Evolutionary conservation across 2,113 vertebrate genomes (phyloP).

Genomic region (Cyprinodon variegatus): DNA sequence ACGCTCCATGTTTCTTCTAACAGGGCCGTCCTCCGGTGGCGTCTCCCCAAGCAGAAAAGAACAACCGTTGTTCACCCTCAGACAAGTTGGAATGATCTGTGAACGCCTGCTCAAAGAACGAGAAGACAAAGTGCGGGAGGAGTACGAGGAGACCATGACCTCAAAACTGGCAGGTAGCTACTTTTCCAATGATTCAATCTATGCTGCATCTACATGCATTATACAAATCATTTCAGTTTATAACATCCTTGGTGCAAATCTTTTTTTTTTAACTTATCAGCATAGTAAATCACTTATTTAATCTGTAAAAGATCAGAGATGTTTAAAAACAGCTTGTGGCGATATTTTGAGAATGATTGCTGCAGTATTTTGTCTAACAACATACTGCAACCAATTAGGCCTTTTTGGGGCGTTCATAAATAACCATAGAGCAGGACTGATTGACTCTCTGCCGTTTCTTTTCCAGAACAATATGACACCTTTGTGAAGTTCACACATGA

Average conservation of each 20-base stretch:
- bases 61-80: slow-evolving; percentile 96
- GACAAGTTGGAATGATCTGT: slow-evolving; percentile 99
- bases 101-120: slow-evolving; percentile 98
- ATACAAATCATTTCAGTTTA: too few species aligned
- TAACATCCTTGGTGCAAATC: too few species aligned
- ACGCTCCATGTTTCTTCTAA: background rate
- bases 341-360: too few species aligned
- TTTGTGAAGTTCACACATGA: slow-evolving; percentile 99
- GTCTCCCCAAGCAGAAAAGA: slow-evolving; percentile 94
- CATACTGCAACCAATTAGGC: background rate
- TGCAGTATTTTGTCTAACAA: background rate
- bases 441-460: background rate
- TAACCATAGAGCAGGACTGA: too few species aligned
- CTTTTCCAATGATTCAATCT: background rate
- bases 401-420: background rate
- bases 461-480: slow-evolving; percentile 98
- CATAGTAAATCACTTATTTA: too few species aligned
- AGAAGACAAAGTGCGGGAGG: slow-evolving; percentile 97
- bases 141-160: slow-evolving; percentile 97
- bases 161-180: slow-evolving; percentile 94
- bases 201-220: too few species aligned
- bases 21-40: slow-evolving; percentile 87
- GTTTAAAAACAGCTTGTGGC: too few species aligned
- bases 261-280: too few species aligned
- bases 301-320: too few species aligned